Percentiles rank a stretch among this genome's conserved stretches.
These are phyloP conservation scores for Hypselothyrea guttata DNA, from an alignment of 2,888 invertebrate genomes.

Conservation along the genomic window DNA sequence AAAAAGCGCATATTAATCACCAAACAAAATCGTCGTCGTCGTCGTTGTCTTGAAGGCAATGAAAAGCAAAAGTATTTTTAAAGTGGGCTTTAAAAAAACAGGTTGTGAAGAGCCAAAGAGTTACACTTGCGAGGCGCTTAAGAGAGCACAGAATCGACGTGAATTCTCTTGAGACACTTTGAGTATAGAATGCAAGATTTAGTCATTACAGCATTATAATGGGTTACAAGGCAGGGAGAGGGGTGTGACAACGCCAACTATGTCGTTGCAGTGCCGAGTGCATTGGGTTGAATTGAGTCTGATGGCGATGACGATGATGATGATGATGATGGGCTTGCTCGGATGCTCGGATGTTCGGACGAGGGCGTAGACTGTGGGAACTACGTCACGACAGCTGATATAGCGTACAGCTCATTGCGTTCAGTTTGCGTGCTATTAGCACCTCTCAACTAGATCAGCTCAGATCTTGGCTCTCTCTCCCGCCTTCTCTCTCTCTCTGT, in stretches of 20 bases:
- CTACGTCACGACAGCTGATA: constrained; percentile 47
- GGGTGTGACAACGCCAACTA: constrained; percentile 21
- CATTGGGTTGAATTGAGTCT: constrained; percentile 42
- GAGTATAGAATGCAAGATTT: constrained; percentile 19
- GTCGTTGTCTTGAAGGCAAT: constrained; percentile 63
- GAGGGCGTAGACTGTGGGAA: constrained; percentile 44
- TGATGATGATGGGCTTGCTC: constrained; percentile 17
- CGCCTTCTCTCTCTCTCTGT: not conserved
- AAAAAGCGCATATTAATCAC: constrained; percentile 75
- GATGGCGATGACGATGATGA: constrained; percentile 33
- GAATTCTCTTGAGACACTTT: constrained; percentile 38
- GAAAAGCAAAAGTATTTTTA: constrained; percentile 75
- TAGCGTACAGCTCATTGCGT: constrained; percentile 25
- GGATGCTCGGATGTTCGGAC: not conserved
- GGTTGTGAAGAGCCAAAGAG: constrained; percentile 68
- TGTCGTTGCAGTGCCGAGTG: constrained; percentile 61
- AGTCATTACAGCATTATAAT: constrained; percentile 33
- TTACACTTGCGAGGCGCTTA: constrained; percentile 53
- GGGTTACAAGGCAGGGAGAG: not conserved
- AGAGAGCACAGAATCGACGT: constrained; percentile 38
- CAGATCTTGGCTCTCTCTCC: constrained; percentile 15
- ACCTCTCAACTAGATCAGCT: constrained; percentile 59
- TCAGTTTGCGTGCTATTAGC: constrained; percentile 58
- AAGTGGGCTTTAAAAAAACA: constrained; percentile 73
- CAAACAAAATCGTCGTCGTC: constrained; percentile 58